phyloP scores from a whole-genome alignment of 2,888 invertebrate genomes.

The Cybosia mesomella region DNA sequence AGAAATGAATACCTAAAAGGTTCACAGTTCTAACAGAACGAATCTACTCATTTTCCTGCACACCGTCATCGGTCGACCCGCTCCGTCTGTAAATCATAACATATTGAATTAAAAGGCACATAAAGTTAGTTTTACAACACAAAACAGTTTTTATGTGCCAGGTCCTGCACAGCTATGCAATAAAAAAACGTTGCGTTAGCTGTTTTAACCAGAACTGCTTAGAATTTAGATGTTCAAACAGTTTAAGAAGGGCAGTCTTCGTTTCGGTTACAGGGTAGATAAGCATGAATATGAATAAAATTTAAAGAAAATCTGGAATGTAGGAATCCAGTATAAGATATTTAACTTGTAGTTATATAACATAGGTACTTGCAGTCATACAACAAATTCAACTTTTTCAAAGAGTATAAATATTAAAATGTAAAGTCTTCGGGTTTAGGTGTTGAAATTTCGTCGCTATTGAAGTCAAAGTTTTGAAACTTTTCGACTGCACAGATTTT shows the following conservation, averaged over 20 bases:
- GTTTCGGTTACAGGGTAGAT: too few species aligned
- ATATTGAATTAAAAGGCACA: slow-evolving; percentile 67
- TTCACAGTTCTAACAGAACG: not conserved
- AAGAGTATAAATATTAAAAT: not conserved
- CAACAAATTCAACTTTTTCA: too few species aligned
- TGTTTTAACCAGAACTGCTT: slow-evolving; percentile 13
- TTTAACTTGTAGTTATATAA: too few species aligned
- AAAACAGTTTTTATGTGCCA: slow-evolving; percentile 41
- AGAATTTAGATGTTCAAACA: slow-evolving; percentile 24
- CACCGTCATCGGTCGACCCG: slow-evolving; percentile 25
- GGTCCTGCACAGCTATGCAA: slow-evolving; percentile 45
- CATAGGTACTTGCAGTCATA: too few species aligned
- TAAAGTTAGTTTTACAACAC: slow-evolving; percentile 58
- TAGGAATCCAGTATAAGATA: too few species aligned
- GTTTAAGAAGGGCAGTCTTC: not conserved
- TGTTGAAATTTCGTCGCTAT: too few species aligned
- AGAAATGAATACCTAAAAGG: not conserved
- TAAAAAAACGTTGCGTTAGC: slow-evolving; percentile 40
- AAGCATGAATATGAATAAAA: too few species aligned
- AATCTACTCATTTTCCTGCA: slow-evolving; percentile 13
- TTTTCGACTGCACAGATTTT: not conserved
- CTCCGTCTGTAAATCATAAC: slow-evolving; percentile 57
- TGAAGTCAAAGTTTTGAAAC: not conserved
- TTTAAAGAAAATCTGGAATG: too few species aligned
- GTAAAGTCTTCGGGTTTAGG: not conserved